phyloP scores from a whole-genome alignment of 2,113 vertebrate species.

The Chunga burmeisteri region DNA sequence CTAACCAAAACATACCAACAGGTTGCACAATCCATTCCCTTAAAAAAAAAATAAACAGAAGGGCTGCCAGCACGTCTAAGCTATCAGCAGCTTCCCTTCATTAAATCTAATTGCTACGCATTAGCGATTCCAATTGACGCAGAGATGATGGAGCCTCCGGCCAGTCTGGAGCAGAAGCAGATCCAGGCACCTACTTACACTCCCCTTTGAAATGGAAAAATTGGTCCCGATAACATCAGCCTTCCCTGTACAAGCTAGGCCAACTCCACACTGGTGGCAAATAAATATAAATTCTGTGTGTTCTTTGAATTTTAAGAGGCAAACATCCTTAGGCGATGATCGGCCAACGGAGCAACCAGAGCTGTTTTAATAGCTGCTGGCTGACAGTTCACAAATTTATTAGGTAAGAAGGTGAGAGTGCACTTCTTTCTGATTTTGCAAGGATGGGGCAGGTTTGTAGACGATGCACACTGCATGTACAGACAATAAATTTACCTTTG shows the following conservation, averaged over 20 bases:
- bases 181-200: not conserved
- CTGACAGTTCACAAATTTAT: not conserved
- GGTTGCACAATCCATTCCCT: constrained; percentile 40
- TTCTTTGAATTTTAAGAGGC: not conserved
- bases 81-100: constrained; percentile 60
- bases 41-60: constrained; percentile 66
- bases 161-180: not conserved
- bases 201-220: not conserved
- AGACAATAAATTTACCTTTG: not conserved
- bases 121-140: constrained; percentile 53
- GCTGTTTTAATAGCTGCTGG: not conserved
- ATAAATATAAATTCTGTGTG: not conserved
- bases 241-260: not conserved
- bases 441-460: not conserved
- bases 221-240: not conserved
- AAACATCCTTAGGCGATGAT: not conserved
- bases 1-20: not conserved
- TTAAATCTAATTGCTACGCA: constrained; percentile 60
- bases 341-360: not conserved
- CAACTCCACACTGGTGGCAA: not conserved
- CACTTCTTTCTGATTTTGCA: not conserved
- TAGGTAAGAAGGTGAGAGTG: not conserved
- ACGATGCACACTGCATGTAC: not conserved
- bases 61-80: constrained; percentile 49
- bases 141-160: constrained; percentile 32